phyloP scores from a whole-genome alignment of 2,113 vertebrate species.

The Austrofundulus limnaeus region DNA sequence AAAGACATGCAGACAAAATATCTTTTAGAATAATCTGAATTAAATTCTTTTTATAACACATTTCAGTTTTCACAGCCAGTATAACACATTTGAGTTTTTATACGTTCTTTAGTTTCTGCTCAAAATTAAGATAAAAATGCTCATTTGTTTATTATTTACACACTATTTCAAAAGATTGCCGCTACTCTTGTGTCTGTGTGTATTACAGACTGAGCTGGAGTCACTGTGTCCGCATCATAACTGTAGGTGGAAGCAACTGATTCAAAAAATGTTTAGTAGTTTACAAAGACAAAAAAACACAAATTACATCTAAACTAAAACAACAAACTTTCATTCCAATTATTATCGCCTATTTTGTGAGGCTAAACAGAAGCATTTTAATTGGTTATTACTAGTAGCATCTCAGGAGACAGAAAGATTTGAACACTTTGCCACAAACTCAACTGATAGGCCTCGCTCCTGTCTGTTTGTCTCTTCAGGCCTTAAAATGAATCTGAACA shows the following conservation, averaged over 20 bases:
- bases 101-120: neutral
- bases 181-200: neutral
- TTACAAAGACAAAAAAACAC: no score
- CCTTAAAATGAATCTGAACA: no score
- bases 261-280: neutral
- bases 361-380: no score
- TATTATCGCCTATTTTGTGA: no score
- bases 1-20: constrained; percentile 55
- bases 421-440: no score
- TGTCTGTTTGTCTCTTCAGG: no score
- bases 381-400: no score
- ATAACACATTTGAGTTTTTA: constrained; percentile 4
- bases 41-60: constrained; percentile 7
- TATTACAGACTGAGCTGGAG: neutral
- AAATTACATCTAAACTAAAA: neutral
- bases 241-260: neutral
- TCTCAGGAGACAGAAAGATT: no score
- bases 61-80: constrained; percentile 13
- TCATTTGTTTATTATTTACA: no score
- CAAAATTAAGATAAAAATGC: no score
- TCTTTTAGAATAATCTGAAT: constrained; percentile 16
- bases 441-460: no score
- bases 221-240: neutral
- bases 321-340: neutral
- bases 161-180: neutral